A percentile compares a stretch with the other conserved stretches of the same genome.
Conservation (phyloP, 2,113 vertebrate species). For the Xenopus borealis region DNA sequence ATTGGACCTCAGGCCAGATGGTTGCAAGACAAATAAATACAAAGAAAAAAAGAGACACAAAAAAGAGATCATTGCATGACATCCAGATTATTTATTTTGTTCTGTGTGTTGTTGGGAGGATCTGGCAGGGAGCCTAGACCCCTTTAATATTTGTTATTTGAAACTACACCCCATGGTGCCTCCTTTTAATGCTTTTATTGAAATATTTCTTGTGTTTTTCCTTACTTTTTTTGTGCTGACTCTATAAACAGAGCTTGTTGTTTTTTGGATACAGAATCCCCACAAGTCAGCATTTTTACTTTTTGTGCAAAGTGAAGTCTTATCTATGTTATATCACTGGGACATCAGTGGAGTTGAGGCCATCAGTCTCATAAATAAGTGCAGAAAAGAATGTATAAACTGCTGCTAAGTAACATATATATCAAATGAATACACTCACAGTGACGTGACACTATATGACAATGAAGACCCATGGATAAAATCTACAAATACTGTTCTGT, state of each 20-base stretch:
- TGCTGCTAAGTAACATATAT: neutral
- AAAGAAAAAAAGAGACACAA: too few relatives aligned
- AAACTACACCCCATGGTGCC: neutral
- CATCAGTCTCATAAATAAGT: neutral
- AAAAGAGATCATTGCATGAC: neutral
- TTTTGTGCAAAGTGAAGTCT: neutral
- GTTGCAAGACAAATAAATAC: too few relatives aligned
- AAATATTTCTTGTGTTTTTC: neutral
- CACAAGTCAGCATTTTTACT: conserved; percentile 9
- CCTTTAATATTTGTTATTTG: neutral
- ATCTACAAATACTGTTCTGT: too few relatives aligned
- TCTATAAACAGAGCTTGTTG: conserved; percentile 1
- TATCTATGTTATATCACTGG: neutral
- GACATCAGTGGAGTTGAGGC: neutral
- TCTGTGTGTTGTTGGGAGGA: too few relatives aligned
- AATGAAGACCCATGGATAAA: neutral
- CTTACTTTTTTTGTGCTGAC: neutral
- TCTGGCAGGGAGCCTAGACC: neutral
- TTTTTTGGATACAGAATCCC: neutral
- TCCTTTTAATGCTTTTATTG: neutral
- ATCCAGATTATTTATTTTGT: neutral
- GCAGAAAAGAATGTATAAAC: neutral
- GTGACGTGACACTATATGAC: neutral
- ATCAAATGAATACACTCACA: neutral
- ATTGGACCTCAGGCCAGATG: too few relatives aligned